A percentile compares a stretch with the other conserved stretches of the same genome.
Evolutionary conservation across 1,140 invertebrate species (phyloP).

Genomic region (Drosophila lacteicornis): DNA sequence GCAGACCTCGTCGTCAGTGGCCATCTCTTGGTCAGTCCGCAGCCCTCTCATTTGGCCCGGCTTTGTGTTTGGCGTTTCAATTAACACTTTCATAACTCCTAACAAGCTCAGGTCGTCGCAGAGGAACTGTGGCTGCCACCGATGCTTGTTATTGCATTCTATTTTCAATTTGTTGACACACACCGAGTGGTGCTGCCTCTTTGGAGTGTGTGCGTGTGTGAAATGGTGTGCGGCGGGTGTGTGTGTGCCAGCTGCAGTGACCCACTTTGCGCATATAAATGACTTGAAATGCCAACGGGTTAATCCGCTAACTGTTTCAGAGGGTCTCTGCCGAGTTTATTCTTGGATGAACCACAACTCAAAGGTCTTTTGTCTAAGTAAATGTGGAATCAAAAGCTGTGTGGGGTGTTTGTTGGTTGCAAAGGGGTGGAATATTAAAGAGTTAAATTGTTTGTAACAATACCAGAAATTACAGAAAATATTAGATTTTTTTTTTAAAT

Average conservation of each 20-base stretch:
- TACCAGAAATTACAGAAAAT: too few species aligned
- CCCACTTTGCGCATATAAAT: slow-evolving; percentile 58
- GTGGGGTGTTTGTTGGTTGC: too few species aligned
- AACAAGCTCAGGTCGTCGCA: slow-evolving; percentile 26
- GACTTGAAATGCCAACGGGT: slow-evolving; percentile 47
- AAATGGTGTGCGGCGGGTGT: slow-evolving; percentile 13
- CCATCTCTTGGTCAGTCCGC: slow-evolving; percentile 19
- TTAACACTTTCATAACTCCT: slow-evolving; percentile 72
- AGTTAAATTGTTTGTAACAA: not conserved
- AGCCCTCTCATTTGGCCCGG: slow-evolving; percentile 39
- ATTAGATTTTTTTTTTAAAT: too few species aligned
- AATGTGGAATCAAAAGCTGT: not conserved
- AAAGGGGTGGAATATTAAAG: not conserved
- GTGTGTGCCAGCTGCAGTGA: slow-evolving; percentile 53
- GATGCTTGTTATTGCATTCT: slow-evolving; percentile 59
- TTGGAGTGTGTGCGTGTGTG: slow-evolving; percentile 26
- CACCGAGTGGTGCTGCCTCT: slow-evolving; percentile 18
- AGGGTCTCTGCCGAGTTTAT: slow-evolving; percentile 34
- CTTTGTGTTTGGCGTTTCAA: slow-evolving; percentile 57
- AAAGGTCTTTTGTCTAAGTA: slow-evolving; percentile 5
- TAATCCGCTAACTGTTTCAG: slow-evolving; percentile 57
- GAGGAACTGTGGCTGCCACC: slow-evolving; percentile 33
- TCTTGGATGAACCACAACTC: slow-evolving; percentile 14
- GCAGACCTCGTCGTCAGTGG: slow-evolving; percentile 44
- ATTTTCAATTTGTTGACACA: slow-evolving; percentile 69